Conservation (phyloP, 2,888 invertebrate species). For the Seladonia tumulorum region DNA sequence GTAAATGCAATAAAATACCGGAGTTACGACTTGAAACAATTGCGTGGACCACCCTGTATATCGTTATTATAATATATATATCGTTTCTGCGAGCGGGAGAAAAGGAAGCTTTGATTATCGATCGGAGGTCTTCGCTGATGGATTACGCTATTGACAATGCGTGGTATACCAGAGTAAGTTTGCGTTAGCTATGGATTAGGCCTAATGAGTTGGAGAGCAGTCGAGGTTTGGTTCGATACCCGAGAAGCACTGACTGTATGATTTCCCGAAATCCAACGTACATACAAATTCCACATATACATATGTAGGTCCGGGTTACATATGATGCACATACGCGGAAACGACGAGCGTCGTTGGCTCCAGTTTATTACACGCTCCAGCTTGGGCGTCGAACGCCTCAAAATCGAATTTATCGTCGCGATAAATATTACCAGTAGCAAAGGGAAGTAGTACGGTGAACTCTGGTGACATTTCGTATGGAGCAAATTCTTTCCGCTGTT, state of each 20-base stretch:
- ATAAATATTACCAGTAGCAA: constrained; percentile 17
- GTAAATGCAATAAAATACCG: too few relatives aligned
- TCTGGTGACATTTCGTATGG: background rate
- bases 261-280: constrained; percentile 23
- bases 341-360: background rate
- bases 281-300: background rate
- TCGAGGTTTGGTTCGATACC: background rate
- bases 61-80: too few relatives aligned
- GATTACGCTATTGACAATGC: constrained; percentile 51
- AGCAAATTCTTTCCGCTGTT: background rate
- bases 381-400: background rate
- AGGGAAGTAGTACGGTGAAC: background rate
- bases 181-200: constrained; percentile 31
- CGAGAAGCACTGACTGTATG: constrained; percentile 17
- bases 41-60: too few relatives aligned
- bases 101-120: constrained; percentile 48
- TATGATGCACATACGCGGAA: background rate
- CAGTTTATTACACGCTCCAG: background rate
- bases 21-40: too few relatives aligned
- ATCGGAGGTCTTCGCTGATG: constrained; percentile 28
- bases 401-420: constrained; percentile 25
- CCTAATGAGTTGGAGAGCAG: constrained; percentile 32
- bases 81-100: constrained; percentile 15
- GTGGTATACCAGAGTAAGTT: constrained; percentile 11
- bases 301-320: background rate